Conservation (phyloP, 2,888 invertebrate species). For the Polyommatus iphigenia region DNA sequence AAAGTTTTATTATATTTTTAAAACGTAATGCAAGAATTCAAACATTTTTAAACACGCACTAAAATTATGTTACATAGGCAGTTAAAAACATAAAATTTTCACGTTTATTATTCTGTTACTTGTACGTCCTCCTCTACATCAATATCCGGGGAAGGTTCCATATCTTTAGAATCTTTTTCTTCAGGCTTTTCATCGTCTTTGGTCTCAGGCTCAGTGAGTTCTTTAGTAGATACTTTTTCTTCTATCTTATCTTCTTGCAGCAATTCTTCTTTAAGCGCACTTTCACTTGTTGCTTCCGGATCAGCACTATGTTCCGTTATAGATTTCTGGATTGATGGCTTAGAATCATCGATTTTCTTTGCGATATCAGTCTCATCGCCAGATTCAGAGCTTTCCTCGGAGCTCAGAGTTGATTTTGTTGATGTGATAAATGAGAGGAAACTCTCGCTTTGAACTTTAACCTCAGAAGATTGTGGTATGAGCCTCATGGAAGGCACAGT, state of each 20-base stretch:
- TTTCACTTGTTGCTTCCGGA: neutral
- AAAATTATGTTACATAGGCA: neutral
- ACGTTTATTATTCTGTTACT: slow-evolving; percentile 39
- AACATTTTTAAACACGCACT: neutral
- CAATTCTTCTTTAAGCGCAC: neutral
- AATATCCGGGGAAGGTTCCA: neutral
- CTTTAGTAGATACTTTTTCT: neutral
- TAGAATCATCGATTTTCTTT: slow-evolving; percentile 58
- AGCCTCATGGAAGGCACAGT: slow-evolving; percentile 65
- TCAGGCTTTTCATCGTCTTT: neutral
- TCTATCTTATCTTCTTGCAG: neutral
- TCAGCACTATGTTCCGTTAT: slow-evolving; percentile 38
- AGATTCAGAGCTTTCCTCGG: slow-evolving; percentile 47
- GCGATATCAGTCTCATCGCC: slow-evolving; percentile 51
- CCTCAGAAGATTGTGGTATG: slow-evolving; percentile 50
- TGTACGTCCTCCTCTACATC: neutral
- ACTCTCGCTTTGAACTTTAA: slow-evolving; percentile 56
- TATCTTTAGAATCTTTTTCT: neutral
- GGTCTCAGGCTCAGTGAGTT: neutral
- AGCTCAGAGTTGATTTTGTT: slow-evolving; percentile 51
- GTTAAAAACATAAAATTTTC: neutral
- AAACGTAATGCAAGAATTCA: neutral
- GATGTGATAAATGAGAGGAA: slow-evolving; percentile 63
- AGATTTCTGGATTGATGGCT: slow-evolving; percentile 64
- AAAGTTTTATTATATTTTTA: too few species aligned